Percentiles rank a stretch among this genome's conserved stretches.
phyloP scores from a whole-genome alignment of 2,113 vertebrate species.

The Eubucco bourcierii region DNA sequence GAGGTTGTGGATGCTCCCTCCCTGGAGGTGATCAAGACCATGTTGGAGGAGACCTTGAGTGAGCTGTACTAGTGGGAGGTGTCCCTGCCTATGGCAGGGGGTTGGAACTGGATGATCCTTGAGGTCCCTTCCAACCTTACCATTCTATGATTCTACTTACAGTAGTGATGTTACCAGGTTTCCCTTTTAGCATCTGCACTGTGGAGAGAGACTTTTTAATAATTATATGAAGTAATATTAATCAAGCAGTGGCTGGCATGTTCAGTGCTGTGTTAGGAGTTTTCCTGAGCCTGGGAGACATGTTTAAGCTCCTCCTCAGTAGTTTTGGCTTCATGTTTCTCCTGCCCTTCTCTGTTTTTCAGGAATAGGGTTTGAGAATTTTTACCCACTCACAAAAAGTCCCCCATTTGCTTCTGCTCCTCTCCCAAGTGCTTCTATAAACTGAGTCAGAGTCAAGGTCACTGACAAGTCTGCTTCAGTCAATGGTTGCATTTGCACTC shows the following conservation, averaged over 20 bases:
- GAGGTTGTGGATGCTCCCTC: no score
- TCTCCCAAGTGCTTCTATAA: conserved; percentile 10
- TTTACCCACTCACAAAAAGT: not conserved
- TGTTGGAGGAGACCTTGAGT: no score
- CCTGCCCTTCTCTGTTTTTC: not conserved
- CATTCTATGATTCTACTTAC: not conserved
- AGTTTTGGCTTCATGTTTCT: not conserved
- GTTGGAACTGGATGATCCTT: no score
- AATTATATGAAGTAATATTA: not conserved
- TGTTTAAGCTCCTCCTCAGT: conserved; percentile 3
- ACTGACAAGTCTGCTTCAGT: conserved; percentile 19
- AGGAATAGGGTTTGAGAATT: not conserved
- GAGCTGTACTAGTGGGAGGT: no score
- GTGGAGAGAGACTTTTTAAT: not conserved
- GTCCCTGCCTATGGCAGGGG: no score
- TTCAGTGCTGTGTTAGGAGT: not conserved
- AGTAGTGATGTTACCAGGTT: not conserved
- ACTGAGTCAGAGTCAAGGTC: conserved; percentile 33
- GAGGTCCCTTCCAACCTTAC: no score
- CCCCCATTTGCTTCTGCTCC: not conserved
- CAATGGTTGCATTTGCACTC: conserved; percentile 15
- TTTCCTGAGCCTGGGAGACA: not conserved
- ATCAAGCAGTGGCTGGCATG: not conserved
- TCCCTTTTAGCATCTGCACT: not conserved
- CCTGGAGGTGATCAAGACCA: no score